These are phyloP conservation scores for Alfaro cultratus DNA, from an alignment of 2,797 vertebrate species.

Conservation along the genomic window DNA sequence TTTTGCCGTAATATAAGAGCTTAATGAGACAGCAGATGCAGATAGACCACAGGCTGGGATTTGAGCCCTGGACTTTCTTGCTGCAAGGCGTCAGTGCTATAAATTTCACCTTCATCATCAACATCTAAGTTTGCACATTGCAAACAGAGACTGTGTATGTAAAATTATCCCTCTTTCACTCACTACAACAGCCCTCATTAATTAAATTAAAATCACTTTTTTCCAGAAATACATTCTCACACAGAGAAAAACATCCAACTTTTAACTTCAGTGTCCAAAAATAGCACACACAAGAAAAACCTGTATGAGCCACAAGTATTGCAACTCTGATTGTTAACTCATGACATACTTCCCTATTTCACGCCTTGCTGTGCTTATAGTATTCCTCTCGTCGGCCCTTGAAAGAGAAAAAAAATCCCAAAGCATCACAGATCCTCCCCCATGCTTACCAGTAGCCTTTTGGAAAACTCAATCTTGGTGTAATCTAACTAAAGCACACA, in stretches of 20 bases:
- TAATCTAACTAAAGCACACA: not conserved
- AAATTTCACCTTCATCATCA: not conserved
- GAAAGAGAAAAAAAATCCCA: not conserved
- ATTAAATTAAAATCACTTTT: not conserved
- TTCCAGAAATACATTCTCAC: not conserved
- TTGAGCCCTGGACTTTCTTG: not conserved
- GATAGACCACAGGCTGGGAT: not conserved
- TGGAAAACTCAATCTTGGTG: not conserved
- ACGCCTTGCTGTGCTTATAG: not conserved
- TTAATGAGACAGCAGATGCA: not conserved
- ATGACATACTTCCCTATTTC: too few relatives aligned
- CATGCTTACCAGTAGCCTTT: not conserved
- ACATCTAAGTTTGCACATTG: not conserved
- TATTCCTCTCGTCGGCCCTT: not conserved
- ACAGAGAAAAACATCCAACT: not conserved
- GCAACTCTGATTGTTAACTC: not conserved
- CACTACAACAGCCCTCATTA: not conserved
- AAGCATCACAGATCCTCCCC: not conserved
- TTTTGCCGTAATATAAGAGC: not conserved
- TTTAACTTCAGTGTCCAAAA: not conserved
- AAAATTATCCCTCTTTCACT: not conserved
- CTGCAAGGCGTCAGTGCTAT: not conserved
- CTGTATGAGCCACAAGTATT: too few relatives aligned
- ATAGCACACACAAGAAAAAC: not conserved
- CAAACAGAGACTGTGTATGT: not conserved